These are phyloP conservation scores for Eupleurogrammus muticus DNA, from an alignment of 2,797 vertebrate species.

Conservation along the genomic window DNA sequence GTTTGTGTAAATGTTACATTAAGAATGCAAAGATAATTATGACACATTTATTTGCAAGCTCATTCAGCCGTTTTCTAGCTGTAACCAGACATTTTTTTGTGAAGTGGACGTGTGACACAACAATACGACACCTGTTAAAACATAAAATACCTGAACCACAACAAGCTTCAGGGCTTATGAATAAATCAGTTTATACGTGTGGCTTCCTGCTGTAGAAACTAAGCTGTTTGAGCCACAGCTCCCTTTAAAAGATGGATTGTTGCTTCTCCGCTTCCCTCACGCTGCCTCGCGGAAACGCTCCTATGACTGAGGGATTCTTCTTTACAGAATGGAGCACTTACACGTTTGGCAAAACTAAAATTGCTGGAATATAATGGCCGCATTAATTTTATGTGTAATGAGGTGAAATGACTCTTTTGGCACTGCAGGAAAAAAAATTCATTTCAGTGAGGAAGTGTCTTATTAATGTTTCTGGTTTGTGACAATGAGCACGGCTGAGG, in stretches of 20 bases:
- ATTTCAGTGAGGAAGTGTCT: conserved; percentile 5
- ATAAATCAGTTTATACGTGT: conserved; percentile 49
- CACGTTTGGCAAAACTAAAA: conserved; percentile 27
- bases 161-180: conserved; percentile 18
- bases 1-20: conserved; percentile 1
- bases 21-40: conserved; percentile 7
- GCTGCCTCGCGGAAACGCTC: conserved; percentile 29
- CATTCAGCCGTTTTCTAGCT: no score
- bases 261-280: conserved; percentile 32
- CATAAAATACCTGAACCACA: conserved; percentile 12
- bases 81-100: background rate
- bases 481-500: background rate
- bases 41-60: background rate
- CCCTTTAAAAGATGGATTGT: background rate
- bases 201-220: conserved; percentile 41
- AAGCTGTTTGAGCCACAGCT: conserved; percentile 31
- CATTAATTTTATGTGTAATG: conserved; percentile 28
- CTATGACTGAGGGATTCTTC: conserved; percentile 19
- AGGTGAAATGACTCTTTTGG: conserved; percentile 28
- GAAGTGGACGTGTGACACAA: conserved; percentile 14
- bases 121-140: conserved; percentile 9
- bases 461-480: conserved; percentile 22
- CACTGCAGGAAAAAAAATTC: conserved; percentile 7
- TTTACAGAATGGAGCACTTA: conserved; percentile 12
- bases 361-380: conserved; percentile 28